Conservation (phyloP, 2,113 vertebrate species). For the Archilochus colubris region DNA sequence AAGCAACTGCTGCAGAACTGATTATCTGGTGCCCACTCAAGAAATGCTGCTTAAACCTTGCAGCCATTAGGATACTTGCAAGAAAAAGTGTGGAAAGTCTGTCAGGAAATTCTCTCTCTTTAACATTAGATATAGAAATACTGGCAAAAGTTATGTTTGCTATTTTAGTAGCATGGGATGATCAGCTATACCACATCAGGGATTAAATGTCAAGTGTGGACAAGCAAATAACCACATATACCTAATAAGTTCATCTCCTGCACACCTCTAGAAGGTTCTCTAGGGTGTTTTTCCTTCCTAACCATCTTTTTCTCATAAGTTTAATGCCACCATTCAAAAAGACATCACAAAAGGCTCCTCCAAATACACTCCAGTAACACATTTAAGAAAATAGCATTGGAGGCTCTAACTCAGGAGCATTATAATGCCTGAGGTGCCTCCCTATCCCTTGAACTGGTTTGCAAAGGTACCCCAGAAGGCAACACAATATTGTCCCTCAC, state of each 20-base stretch:
- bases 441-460: neutral
- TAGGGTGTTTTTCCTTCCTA: no score
- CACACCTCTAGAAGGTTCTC: no score
- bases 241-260: no score
- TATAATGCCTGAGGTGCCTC: neutral
- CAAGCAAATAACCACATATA: no score
- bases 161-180: neutral
- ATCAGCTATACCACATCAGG: no score
- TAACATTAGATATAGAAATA: neutral
- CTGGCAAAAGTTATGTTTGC: neutral
- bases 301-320: no score
- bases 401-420: neutral
- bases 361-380: accelerated
- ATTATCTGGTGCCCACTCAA: neutral
- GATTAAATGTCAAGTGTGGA: no score
- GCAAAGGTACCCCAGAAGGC: neutral
- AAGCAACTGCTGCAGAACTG: neutral
- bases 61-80: neutral
- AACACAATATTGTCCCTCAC: neutral
- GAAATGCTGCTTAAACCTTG: neutral
- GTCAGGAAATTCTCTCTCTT: neutral
- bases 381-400: neutral
- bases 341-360: neutral
- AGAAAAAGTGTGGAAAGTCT: neutral
- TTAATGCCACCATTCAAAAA: no score